Percentiles rank a stretch among this genome's conserved stretches.
These are phyloP conservation scores for Protobothrops mucrosquamatus DNA, from an alignment of 2,113 vertebrate species.

Conservation along the genomic window DNA sequence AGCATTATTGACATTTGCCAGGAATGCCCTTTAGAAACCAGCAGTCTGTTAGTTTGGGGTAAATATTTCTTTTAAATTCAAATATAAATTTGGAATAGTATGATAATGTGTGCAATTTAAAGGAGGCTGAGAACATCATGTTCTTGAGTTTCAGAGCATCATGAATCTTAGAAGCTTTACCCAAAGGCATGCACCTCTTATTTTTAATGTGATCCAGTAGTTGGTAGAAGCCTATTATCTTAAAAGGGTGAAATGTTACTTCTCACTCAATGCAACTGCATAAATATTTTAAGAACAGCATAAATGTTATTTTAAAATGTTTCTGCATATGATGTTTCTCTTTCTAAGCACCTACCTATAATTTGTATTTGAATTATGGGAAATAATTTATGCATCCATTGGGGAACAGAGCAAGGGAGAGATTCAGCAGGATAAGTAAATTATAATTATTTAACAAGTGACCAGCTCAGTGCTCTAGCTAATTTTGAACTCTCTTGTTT, in stretches of 20 bases:
- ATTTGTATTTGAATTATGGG: conserved; percentile 31
- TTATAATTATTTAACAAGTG: conserved; percentile 41
- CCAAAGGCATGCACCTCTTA: conserved; percentile 22
- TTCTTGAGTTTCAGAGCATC: conserved; percentile 15
- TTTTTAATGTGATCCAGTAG: conserved; percentile 35
- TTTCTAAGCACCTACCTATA: conserved; percentile 35
- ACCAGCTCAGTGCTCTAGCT: conserved; percentile 13
- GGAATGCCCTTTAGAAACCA: background rate
- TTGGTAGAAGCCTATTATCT: conserved; percentile 53
- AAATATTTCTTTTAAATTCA: background rate
- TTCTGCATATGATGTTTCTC: conserved; percentile 25
- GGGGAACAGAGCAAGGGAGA: background rate
- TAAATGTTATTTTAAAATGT: conserved; percentile 41
- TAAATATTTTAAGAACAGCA: conserved; percentile 60
- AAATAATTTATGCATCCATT: background rate
- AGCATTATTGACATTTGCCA: background rate
- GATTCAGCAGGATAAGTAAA: conserved; percentile 34
- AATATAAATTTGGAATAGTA: background rate
- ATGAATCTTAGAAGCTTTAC: conserved; percentile 9
- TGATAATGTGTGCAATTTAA: conserved; percentile 27
- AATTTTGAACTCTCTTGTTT: conserved; percentile 42
- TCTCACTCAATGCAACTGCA: conserved; percentile 44
- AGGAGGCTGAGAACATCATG: conserved; percentile 25
- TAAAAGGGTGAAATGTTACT: conserved; percentile 49
- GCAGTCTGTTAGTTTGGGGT: background rate